Evolutionary conservation across 2,797 vertebrate genomes (phyloP).

Genomic region (Bradypodion pumilum): DNA sequence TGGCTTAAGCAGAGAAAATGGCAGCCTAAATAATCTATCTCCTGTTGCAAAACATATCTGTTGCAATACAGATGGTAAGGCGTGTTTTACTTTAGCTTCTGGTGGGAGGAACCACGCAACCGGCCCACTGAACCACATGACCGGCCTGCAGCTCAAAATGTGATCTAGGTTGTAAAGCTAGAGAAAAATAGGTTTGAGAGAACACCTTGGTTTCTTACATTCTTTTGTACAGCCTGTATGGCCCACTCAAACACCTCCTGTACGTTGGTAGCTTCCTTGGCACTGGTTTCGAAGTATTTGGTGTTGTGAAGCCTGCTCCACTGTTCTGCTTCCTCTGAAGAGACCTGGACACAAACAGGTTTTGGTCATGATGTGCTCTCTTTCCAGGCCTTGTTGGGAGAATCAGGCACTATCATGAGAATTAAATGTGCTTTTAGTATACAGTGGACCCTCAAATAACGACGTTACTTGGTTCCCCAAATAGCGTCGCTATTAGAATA

Average conservation of each 20-base stretch:
- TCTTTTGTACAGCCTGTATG: not conserved
- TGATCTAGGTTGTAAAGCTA: not conserved
- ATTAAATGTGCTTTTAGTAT: not conserved
- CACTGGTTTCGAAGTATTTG: slow-evolving; percentile 46
- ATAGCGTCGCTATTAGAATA: no score
- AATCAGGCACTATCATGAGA: not conserved
- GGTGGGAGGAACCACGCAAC: no score
- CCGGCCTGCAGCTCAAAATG: no score
- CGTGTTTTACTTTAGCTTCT: no score
- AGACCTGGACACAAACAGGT: slow-evolving; percentile 14
- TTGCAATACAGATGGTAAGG: no score
- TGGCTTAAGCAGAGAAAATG: no score
- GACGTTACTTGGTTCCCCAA: no score
- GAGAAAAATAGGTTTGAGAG: not conserved
- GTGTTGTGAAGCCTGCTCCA: slow-evolving; percentile 39
- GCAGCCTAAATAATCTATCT: no score
- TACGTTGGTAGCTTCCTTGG: slow-evolving; percentile 32
- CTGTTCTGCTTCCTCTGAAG: slow-evolving; percentile 32
- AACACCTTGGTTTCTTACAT: slow-evolving; percentile 6
- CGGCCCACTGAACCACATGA: no score
- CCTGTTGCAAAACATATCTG: no score
- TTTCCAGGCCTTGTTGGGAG: no score
- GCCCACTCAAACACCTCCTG: slow-evolving; percentile 44
- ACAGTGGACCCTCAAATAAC: no score
- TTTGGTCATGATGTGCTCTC: not conserved